Conservation (phyloP, 1,140 invertebrate species). For the Psilanteris sp. region DNA sequence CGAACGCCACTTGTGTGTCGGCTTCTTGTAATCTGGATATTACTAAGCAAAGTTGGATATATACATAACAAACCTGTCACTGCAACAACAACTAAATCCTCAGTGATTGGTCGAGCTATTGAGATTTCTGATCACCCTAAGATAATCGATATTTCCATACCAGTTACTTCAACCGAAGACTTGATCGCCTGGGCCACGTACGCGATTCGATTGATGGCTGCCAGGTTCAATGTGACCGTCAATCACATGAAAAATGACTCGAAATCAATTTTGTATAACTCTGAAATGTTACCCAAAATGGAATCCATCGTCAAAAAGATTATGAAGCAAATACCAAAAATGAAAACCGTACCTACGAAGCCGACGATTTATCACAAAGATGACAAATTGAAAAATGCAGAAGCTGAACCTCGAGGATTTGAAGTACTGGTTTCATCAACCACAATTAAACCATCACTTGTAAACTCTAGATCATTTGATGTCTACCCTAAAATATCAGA, state of each 20-base stretch:
- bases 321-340: conserved; percentile 31
- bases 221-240: conserved; percentile 73
- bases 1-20: not conserved
- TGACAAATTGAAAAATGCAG: not conserved
- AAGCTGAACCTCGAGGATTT: conserved; percentile 3
- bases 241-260: conserved; percentile 41
- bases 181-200: conserved; percentile 73
- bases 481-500: conserved; percentile 26
- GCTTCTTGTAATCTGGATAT: conserved; percentile 10
- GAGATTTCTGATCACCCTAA: conserved; percentile 23
- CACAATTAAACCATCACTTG: not conserved
- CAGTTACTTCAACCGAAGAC: conserved; percentile 70
- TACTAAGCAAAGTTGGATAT: not conserved
- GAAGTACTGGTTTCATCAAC: not conserved
- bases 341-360: conserved; percentile 13
- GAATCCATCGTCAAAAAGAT: conserved; percentile 13
- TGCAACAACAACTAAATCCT: not conserved
- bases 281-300: conserved; percentile 30
- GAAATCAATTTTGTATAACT: not conserved
- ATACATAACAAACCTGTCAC: conserved; percentile 5
- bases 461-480: conserved; percentile 34
- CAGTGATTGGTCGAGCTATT: conserved; percentile 1
- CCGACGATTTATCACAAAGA: conserved; percentile 8
- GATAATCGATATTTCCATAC: conserved; percentile 69
- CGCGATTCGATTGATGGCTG: conserved; percentile 74